Evolutionary conservation across 1,140 invertebrate genomes (phyloP), one percentile per base, ranked within the genome.

Genomic region (Drosophila repletoides): DNA sequence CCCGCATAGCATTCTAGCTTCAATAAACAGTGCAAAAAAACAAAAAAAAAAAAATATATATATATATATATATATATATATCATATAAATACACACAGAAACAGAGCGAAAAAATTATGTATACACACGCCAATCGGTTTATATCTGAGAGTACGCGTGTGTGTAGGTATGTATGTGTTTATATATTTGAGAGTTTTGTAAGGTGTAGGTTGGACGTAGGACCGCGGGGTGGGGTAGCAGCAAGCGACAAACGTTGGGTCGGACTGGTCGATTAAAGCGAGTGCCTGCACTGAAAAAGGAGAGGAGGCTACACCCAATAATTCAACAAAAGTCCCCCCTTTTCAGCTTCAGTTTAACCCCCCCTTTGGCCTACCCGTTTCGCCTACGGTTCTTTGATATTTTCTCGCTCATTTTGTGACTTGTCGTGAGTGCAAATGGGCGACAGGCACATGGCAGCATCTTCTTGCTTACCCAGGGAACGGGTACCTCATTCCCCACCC

Each of bases 331-430:
- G 15, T 12, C n/a, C 15, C 0, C 46, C 6, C 21, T 28, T 5
- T n/a, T 14, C 55, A 28, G 1, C 26, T 10, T 1, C 19, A 2
- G n/a, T n/a, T n/a, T n/a, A n/a, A 0, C 5, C 9, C 14, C 52
- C 0, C 5, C 22, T 24, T 10, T 10, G 7, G 1, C 48, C 28
- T 2, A 36, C 31, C 9, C 49, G 22, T 38, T 10, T n/a, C 12
- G 9, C 19, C 43, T 36, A 52, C 60, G 61, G 52, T 48, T 60
- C 55, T 59, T 67, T 72, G 68, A 69, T 83, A 81, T 68, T 76
- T 81, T 71, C 71, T 80, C 60, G 76, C 76, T 80, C 70, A 80
- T 79, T 79, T 79, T 80, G 48, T 53, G 65, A 60, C 55, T 60
- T 36, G 28, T 41, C 28, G 73, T 70, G 69, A 79, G 70, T 74